phyloP scores from a whole-genome alignment of 2,797 vertebrate genomes.

The Zalophus californianus region DNA sequence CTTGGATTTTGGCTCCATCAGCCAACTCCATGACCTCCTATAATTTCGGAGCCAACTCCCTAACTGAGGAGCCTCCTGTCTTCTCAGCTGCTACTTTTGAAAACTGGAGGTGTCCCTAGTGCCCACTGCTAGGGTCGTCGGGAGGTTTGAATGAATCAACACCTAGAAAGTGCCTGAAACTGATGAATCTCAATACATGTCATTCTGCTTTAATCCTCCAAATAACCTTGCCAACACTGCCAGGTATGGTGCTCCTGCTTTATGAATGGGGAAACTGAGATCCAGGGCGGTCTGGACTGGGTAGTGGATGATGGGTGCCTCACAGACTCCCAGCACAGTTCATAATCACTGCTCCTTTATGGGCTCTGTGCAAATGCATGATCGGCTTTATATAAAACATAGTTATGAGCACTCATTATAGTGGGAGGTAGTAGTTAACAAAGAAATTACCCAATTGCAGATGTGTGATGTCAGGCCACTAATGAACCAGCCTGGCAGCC shows the following conservation, averaged over 20 bases:
- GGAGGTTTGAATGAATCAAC: neutral
- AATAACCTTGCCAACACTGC: neutral
- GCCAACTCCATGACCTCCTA: neutral
- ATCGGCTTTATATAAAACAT: constrained; percentile 83
- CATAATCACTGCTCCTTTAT: constrained; percentile 84
- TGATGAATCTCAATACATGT: neutral
- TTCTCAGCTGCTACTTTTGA: neutral
- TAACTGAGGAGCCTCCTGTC: neutral
- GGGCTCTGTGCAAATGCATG: constrained; percentile 77
- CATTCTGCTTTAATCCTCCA: constrained; percentile 11
- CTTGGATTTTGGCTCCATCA: neutral
- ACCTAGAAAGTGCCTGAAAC: neutral
- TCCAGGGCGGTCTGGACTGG: neutral
- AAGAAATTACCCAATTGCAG: constrained; percentile 85
- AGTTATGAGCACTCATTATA: constrained; percentile 84
- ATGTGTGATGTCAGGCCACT: constrained; percentile 79
- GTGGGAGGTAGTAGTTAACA: constrained; percentile 80
- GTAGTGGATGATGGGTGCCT: constrained; percentile 39
- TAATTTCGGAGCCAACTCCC: neutral
- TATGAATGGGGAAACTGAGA: constrained; percentile 15
- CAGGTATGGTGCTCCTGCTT: neutral
- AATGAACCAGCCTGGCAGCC: constrained; percentile 40
- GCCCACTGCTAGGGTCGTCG: neutral
- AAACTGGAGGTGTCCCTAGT: neutral
- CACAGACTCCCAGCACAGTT: constrained; percentile 80